Evolutionary conservation across 2,113 vertebrate genomes (phyloP).

Genomic region (Pygathrix nemaeus): DNA sequence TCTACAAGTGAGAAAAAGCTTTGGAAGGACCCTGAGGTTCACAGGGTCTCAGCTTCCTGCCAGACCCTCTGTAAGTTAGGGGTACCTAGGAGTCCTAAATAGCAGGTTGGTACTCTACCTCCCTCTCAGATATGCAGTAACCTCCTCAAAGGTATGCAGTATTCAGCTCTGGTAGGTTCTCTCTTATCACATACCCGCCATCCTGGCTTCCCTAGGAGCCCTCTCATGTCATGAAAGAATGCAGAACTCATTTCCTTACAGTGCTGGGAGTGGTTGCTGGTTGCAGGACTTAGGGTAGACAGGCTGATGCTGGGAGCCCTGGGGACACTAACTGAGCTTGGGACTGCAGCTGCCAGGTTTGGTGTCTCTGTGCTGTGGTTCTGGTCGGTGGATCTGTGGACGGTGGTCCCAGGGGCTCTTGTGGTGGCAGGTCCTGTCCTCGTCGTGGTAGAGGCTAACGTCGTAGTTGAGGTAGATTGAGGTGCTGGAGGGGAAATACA

Average conservation of each 20-base stretch:
- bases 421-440: slow-evolving; percentile 8
- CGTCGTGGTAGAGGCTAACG: slow-evolving; percentile 25
- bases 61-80: not conserved
- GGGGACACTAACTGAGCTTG: slow-evolving; percentile 59
- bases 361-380: slow-evolving; percentile 49
- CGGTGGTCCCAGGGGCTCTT: slow-evolving; percentile 53
- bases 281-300: slow-evolving; percentile 86
- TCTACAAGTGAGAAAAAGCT: too few species aligned
- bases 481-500: slow-evolving; percentile 76
- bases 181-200: not conserved
- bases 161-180: not conserved
- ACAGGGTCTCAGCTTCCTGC: not conserved
- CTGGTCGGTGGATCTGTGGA: slow-evolving; percentile 39
- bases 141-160: not conserved
- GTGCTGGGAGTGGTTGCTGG: slow-evolving; percentile 93
- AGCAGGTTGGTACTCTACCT: not conserved
- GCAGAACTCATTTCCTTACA: slow-evolving; percentile 86
- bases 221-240: not conserved
- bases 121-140: not conserved
- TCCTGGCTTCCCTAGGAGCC: not conserved
- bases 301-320: slow-evolving; percentile 67
- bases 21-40: not conserved
- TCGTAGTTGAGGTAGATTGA: slow-evolving; percentile 81
- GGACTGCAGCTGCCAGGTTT: slow-evolving; percentile 19
- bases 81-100: not conserved